These are phyloP conservation scores for Drosophila hamatofila DNA, from an alignment of 2,888 invertebrate genomes.

Conservation along the genomic window DNA sequence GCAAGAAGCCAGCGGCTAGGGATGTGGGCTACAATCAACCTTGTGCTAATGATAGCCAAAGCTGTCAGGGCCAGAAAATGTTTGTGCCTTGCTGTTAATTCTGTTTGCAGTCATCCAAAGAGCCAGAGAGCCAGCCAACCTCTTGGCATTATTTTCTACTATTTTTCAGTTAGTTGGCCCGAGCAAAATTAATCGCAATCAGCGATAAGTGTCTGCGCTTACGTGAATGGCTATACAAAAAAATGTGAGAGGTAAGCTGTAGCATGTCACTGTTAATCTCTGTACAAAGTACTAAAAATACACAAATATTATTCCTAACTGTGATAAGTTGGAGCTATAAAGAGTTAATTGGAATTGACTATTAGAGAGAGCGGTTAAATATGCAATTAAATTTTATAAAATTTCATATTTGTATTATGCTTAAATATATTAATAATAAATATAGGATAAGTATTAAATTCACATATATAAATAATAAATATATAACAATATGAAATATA, in stretches of 20 bases:
- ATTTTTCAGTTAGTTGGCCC: constrained; percentile 12
- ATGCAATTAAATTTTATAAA: not conserved
- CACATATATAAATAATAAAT: too few species aligned
- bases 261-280: constrained; percentile 7
- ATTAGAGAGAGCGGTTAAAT: too few species aligned
- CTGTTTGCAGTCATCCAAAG: constrained; percentile 5
- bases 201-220: constrained; percentile 30
- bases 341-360: not conserved
- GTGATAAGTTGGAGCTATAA: not conserved
- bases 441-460: too few species aligned
- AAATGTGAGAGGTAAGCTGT: constrained; percentile 5
- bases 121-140: not conserved
- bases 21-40: constrained; percentile 52
- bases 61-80: constrained; percentile 26
- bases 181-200: constrained; percentile 38
- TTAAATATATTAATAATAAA: not conserved
- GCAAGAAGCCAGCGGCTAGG: constrained; percentile 13
- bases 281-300: not conserved
- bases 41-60: constrained; percentile 56
- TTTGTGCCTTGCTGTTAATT: constrained; percentile 35
- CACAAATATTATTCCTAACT: not conserved
- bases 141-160: constrained; percentile 7
- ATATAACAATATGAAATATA: too few species aligned
- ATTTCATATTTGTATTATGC: not conserved
- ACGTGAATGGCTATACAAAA: constrained; percentile 31